Evolutionary conservation across 2,797 vertebrate genomes (phyloP).

Genomic region (Schizopygopsis malacanthus): DNA sequence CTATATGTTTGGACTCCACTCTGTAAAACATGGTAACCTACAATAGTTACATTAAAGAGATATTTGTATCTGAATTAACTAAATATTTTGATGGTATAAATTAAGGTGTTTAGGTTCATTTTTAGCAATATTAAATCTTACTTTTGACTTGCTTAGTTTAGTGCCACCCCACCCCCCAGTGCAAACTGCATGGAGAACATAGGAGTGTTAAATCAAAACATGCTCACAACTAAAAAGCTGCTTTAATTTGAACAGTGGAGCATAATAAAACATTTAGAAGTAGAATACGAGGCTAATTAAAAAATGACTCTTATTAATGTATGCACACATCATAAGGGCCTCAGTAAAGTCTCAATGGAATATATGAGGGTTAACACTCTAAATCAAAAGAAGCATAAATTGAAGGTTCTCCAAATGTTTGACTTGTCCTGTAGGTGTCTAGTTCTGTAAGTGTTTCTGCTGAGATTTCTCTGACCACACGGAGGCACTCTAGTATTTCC

Average conservation of each 20-base stretch:
- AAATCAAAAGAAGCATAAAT: background rate
- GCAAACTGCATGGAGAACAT: too few species aligned
- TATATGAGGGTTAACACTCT: background rate
- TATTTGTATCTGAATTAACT: too few species aligned
- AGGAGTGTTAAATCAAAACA: too few species aligned
- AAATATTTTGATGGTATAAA: too few species aligned
- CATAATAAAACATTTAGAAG: background rate
- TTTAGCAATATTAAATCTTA: too few species aligned
- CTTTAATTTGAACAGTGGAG: too few species aligned
- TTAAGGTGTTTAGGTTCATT: too few species aligned
- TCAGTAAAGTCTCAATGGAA: background rate
- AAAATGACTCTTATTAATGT: background rate
- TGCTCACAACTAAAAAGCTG: too few species aligned
- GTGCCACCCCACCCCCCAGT: too few species aligned
- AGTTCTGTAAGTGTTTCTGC: background rate
- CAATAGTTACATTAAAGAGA: too few species aligned
- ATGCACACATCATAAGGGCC: background rate
- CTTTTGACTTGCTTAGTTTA: too few species aligned
- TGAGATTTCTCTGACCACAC: slow-evolving; percentile 73
- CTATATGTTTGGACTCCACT: background rate
- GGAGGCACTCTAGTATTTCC: slow-evolving; percentile 82
- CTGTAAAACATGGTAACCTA: too few species aligned
- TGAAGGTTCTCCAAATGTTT: background rate
- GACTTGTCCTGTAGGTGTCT: background rate
- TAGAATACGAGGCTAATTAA: background rate